Evolutionary conservation across 2,797 vertebrate genomes (phyloP).

Genomic region (Simalia tracyae): DNA sequence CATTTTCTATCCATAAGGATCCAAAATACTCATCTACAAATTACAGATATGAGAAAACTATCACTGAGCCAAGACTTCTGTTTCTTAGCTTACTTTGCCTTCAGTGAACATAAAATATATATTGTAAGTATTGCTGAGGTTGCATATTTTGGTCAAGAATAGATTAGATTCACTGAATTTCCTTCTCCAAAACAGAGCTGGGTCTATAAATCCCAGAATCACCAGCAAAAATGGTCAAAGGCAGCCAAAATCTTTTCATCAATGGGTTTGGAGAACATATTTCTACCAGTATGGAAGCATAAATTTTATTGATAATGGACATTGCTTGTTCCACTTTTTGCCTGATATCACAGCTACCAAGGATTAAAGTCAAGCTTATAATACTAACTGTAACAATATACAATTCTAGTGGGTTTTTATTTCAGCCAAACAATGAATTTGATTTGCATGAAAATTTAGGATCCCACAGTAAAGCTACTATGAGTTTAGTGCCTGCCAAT

Average conservation of each 20-base stretch:
- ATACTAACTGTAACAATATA: not conserved
- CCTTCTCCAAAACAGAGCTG: not conserved
- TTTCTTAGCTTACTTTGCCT: constrained; percentile 49
- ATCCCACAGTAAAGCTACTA: not conserved
- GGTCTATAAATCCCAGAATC: not conserved
- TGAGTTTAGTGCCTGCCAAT: constrained; percentile 19
- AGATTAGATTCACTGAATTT: not conserved
- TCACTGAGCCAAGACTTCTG: constrained; percentile 47
- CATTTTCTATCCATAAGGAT: not conserved
- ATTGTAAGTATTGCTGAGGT: constrained; percentile 71
- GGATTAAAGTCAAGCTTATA: not conserved
- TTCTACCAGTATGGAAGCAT: constrained; percentile 46
- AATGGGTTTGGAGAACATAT: constrained; percentile 42
- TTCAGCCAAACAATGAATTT: not conserved
- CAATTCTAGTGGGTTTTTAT: constrained; percentile 13
- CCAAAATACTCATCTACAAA: not conserved
- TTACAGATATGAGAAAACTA: not conserved
- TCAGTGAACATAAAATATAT: constrained; percentile 29
- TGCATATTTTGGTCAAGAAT: constrained; percentile 13
- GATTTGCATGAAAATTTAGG: constrained; percentile 16
- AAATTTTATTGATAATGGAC: constrained; percentile 37
- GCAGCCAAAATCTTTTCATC: constrained; percentile 23
- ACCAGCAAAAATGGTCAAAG: not conserved
- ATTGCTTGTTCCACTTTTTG: constrained; percentile 39
- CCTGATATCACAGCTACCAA: constrained; percentile 35